These are phyloP conservation scores for Coboldia fuscipes DNA, from an alignment of 1,140 invertebrate species.

Conservation along the genomic window DNA sequence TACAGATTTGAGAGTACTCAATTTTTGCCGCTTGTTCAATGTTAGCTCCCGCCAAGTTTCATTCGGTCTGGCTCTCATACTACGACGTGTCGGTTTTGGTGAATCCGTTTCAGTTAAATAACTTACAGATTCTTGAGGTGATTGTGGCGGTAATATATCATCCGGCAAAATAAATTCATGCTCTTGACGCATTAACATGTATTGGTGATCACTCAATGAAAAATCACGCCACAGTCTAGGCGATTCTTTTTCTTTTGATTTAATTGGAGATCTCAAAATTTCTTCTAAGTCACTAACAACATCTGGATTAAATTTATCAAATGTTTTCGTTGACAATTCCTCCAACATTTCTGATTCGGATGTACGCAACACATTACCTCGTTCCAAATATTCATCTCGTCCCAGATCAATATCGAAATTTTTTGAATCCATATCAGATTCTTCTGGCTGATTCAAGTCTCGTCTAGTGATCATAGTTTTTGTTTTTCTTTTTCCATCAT, in stretches of 20 bases:
- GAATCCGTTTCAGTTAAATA: slow-evolving; percentile 10
- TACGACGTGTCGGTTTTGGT: slow-evolving; percentile 3
- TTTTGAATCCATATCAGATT: slow-evolving; percentile 29
- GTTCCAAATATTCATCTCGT: neutral
- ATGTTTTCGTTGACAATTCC: slow-evolving; percentile 6
- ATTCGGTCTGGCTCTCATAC: neutral
- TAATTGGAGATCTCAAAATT: slow-evolving; percentile 17
- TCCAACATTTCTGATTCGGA: neutral
- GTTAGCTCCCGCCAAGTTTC: neutral
- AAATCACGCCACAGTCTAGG: too few species aligned
- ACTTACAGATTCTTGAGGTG: slow-evolving; percentile 12
- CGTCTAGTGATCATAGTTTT: slow-evolving; percentile 26
- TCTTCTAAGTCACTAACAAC: slow-evolving; percentile 20
- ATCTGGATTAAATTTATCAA: slow-evolving; percentile 16
- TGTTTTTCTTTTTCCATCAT: slow-evolving; percentile 29
- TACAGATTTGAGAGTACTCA: slow-evolving; percentile 5
- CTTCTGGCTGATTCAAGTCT: slow-evolving; percentile 9
- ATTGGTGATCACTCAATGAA: slow-evolving; percentile 11
- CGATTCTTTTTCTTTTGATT: slow-evolving; percentile 11
- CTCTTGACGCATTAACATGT: slow-evolving; percentile 11
- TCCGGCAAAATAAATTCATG: slow-evolving; percentile 11
- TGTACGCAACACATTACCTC: neutral
- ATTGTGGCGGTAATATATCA: slow-evolving; percentile 6
- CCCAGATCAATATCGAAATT: slow-evolving; percentile 8
- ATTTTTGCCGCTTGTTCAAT: neutral